A percentile compares a stretch with the other conserved stretches of the same genome.
phyloP scores from a whole-genome alignment of 2,888 invertebrate genomes.

The Nymphalis polychloros region DNA sequence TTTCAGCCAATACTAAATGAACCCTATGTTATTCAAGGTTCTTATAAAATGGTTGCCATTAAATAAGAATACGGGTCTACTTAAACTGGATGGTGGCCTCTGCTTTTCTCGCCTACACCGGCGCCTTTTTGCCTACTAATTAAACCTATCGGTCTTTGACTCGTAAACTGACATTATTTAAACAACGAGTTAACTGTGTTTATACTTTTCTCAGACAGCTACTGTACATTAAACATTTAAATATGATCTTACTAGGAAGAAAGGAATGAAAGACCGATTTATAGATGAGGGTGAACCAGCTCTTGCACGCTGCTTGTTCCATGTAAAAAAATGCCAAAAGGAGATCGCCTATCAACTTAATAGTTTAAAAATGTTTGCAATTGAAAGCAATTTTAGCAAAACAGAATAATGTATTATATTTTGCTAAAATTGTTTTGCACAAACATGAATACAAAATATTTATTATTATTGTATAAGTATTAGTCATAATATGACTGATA shows the following conservation, averaged over 20 bases:
- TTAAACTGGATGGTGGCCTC: slow-evolving; percentile 46
- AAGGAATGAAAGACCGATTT: not conserved
- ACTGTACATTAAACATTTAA: slow-evolving; percentile 30
- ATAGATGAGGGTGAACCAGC: not conserved
- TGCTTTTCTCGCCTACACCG: slow-evolving; percentile 65
- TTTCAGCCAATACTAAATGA: slow-evolving; percentile 49
- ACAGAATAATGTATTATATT: not conserved
- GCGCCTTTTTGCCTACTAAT: slow-evolving; percentile 73
- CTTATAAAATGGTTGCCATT: slow-evolving; percentile 38
- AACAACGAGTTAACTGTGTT: slow-evolving; percentile 45
- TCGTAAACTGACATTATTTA: slow-evolving; percentile 56
- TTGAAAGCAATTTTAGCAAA: no score
- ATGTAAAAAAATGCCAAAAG: not conserved
- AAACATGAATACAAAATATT: not conserved
- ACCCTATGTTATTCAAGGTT: slow-evolving; percentile 41
- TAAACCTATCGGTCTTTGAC: slow-evolving; percentile 77
- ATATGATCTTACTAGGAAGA: slow-evolving; percentile 20
- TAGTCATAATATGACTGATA: slow-evolving; percentile 10
- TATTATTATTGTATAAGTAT: not conserved
- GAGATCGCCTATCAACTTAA: not conserved
- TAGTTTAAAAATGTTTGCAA: no score
- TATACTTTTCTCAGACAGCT: slow-evolving; percentile 33
- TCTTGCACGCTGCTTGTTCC: not conserved
- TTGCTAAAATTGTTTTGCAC: not conserved
- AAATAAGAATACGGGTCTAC: slow-evolving; percentile 46